Conservation (phyloP, 2,113 vertebrate genomes). For the Mustela nigripes region DNA sequence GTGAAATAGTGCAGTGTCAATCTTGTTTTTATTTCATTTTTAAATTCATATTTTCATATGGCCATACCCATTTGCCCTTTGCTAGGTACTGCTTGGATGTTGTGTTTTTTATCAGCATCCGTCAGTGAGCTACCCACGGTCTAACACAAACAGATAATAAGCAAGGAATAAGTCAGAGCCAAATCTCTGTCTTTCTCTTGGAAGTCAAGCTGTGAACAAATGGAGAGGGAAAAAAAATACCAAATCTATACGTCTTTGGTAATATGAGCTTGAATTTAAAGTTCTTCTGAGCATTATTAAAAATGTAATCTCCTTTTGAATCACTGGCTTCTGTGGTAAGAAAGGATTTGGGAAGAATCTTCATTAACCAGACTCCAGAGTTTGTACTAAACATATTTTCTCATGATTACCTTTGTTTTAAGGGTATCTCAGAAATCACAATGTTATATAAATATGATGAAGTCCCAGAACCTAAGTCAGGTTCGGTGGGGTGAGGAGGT, state of each 20-base stretch:
- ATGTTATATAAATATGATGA: neutral
- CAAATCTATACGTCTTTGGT: neutral
- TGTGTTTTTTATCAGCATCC: neutral
- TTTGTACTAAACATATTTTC: slow-evolving; percentile 39
- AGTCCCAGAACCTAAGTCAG: too few relatives aligned
- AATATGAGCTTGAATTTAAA: slow-evolving; percentile 13
- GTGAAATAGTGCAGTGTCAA: neutral
- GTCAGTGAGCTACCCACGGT: neutral
- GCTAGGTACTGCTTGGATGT: neutral
- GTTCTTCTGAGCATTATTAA: neutral
- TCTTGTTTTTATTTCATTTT: neutral
- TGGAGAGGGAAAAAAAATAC: neutral
- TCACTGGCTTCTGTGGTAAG: neutral
- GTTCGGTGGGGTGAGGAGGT: too few relatives aligned
- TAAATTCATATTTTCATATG: neutral
- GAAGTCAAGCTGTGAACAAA: neutral
- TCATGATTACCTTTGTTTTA: slow-evolving; percentile 27
- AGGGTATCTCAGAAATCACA: neutral
- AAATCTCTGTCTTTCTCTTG: neutral
- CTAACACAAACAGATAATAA: slow-evolving; percentile 19
- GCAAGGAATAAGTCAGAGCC: neutral
- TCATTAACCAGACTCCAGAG: neutral
- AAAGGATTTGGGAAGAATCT: neutral
- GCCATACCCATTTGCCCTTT: neutral
- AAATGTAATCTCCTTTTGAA: slow-evolving; percentile 33